Percentiles rank a stretch among this genome's conserved stretches.
Evolutionary conservation across 2,113 vertebrate genomes (phyloP).

Genomic region (Nothobranchius furzeri): DNA sequence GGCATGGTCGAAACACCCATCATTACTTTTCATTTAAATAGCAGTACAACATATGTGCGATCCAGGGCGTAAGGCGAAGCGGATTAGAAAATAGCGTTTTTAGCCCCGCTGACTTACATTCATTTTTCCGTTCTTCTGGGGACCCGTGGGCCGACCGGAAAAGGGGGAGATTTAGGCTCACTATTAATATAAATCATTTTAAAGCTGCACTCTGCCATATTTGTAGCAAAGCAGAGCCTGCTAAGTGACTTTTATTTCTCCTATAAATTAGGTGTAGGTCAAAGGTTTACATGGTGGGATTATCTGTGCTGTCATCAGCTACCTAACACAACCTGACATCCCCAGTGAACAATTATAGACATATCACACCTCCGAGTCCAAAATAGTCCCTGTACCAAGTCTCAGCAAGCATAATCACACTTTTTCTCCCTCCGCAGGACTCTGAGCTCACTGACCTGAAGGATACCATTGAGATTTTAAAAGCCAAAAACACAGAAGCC

Average conservation of each 20-base stretch:
- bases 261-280: conserved; percentile 16
- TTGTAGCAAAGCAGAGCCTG: not conserved
- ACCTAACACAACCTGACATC: conserved; percentile 32
- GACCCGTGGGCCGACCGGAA: no score
- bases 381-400: conserved; percentile 16
- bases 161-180: no score
- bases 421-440: conserved; percentile 79
- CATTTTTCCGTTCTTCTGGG: no score
- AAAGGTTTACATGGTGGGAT: conserved; percentile 31
- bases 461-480: conserved; percentile 93
- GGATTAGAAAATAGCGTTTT: no score
- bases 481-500: conserved; percentile 92
- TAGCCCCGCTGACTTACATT: no score
- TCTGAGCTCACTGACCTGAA: conserved; percentile 88
- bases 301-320: conserved; percentile 37
- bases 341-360: conserved; percentile 22
- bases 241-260: conserved; percentile 10
- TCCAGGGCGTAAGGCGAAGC: no score
- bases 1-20: no score
- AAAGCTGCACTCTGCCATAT: not conserved
- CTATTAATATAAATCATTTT: not conserved
- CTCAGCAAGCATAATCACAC: conserved; percentile 5
- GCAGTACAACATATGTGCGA: no score
- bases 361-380: conserved; percentile 10
- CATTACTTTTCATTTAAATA: no score